Evolutionary conservation across 2,113 vertebrate species (phyloP), one percentile per base, ranked within the genome.

Genomic region (Scopus umbretta): DNA sequence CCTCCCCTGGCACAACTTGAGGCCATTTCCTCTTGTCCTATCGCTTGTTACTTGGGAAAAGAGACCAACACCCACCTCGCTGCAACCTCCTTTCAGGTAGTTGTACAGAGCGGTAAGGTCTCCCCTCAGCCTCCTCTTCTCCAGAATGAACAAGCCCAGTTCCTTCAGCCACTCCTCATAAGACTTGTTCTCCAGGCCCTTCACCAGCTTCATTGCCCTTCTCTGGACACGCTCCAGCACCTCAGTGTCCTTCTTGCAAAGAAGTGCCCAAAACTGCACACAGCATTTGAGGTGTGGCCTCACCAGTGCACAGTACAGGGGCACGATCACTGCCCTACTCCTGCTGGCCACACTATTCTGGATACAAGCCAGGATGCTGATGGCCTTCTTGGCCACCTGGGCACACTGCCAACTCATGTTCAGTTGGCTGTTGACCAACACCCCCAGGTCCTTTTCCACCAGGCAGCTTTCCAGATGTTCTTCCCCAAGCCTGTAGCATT

Each of bases 271-370:
- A 14, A 36, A 5, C n/a, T 18, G 38, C 23, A 16, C 47, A 12
- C 58, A 27, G n/a, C 0, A 10, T 9, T 43, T 3, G 0, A 62
- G 13, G n/a, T 49, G 27, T 3, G 1, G 32, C 13, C n/a, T 59
- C 56, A 36, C 38, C 56, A 36, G 26, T 10, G 81, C 68, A 0
- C 0, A 53, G 47, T 8, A 30, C 38, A 53, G 16, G 5, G 38
- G 20, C 1, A 63, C 1, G 0, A 12, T 26, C 32, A 5, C 47
- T 16, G 3, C 21, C 40, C 34, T 26, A 2, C 4, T 55, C 59
- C 59, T 56, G 11, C 40, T 65, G 21, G 13, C 40, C 40, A 47
- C 40, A 45, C 40, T 6, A 8, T 3, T 32, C 6, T 42, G 59
- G 23, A 59, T 3, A 40, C 9, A 50, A 5, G 29, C 53, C 58